Evolutionary conservation across 2,888 invertebrate genomes (phyloP).

Genomic region (Agapostemon virescens): DNA sequence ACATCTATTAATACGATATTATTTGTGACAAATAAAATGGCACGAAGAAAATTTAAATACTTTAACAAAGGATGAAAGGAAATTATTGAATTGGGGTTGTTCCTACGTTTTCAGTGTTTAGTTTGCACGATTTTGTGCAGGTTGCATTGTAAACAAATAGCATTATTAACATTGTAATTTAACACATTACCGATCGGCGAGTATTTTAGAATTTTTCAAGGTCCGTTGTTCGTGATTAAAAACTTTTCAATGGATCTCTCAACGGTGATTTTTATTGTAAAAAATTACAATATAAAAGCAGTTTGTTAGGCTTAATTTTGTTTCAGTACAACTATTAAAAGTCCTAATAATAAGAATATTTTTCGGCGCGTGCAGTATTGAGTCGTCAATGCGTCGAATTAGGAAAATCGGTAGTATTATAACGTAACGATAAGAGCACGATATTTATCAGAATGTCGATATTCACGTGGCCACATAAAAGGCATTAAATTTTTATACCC

Average conservation of each 20-base stretch:
- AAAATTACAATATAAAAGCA: no score
- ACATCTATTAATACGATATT: neutral
- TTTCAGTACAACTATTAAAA: no score
- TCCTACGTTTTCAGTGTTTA: neutral
- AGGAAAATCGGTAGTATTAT: neutral
- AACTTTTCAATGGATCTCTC: no score
- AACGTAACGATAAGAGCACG: neutral
- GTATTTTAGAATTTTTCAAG: no score
- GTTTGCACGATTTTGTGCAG: neutral
- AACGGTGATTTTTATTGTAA: no score
- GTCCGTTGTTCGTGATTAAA: no score
- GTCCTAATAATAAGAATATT: no score
- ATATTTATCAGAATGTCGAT: neutral
- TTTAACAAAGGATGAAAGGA: neutral
- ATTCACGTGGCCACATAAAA: neutral
- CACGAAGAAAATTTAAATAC: neutral
- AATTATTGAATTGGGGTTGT: neutral
- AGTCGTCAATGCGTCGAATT: neutral
- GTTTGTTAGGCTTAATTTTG: no score
- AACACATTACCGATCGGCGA: no score
- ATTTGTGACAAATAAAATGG: neutral
- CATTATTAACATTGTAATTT: neutral
- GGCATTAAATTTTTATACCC: slow-evolving; percentile 5
- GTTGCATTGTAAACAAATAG: no score
- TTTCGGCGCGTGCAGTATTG: neutral